A percentile compares a stretch with the other conserved stretches of the same genome.
These are phyloP conservation scores for Cheilosia impressa DNA, from an alignment of 2,888 invertebrate species.

Conservation along the genomic window DNA sequence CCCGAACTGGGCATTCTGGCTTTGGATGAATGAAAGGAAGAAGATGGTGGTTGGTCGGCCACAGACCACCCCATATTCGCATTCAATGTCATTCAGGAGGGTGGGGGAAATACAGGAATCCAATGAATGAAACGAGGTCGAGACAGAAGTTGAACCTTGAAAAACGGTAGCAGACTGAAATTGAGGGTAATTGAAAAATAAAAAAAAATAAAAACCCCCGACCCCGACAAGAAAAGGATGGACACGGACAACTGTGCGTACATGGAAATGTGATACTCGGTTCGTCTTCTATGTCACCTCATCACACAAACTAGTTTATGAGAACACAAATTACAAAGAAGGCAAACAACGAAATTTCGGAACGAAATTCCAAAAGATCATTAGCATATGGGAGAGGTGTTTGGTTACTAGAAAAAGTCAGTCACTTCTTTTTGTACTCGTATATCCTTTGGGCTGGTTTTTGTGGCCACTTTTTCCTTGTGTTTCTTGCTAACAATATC, in stretches of 20 bases:
- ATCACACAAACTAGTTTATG: conserved; percentile 63
- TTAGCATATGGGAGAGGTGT: conserved; percentile 70
- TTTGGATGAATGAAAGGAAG: conserved; percentile 61
- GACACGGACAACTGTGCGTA: conserved; percentile 29
- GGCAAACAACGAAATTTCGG: conserved; percentile 40
- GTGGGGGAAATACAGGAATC: conserved; percentile 23
- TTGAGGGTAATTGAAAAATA: conserved; percentile 45
- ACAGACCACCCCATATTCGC: conserved; percentile 30
- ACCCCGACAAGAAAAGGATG: conserved; percentile 4
- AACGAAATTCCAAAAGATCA: conserved; percentile 50
- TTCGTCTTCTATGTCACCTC: conserved; percentile 30
- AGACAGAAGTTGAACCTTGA: conserved; percentile 44
- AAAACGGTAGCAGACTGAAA: conserved; percentile 57
- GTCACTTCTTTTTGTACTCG: conserved; percentile 14
- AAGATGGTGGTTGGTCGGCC: conserved; percentile 11
- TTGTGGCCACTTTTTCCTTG: conserved; percentile 1
- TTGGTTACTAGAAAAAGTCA: conserved; percentile 62
- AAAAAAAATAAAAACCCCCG: not conserved
- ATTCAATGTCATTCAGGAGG: conserved; percentile 55
- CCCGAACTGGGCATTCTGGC: conserved; percentile 56
- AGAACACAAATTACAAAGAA: conserved; percentile 24
- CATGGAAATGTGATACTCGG: conserved; percentile 58
- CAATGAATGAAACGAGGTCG: conserved; percentile 64
- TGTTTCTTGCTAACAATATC: conserved; percentile 26
- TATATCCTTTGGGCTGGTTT: conserved; percentile 1